A percentile compares a stretch with the other conserved stretches of the same genome.
phyloP scores from a whole-genome alignment of 2,113 vertebrate genomes.

The Perca flavescens region DNA sequence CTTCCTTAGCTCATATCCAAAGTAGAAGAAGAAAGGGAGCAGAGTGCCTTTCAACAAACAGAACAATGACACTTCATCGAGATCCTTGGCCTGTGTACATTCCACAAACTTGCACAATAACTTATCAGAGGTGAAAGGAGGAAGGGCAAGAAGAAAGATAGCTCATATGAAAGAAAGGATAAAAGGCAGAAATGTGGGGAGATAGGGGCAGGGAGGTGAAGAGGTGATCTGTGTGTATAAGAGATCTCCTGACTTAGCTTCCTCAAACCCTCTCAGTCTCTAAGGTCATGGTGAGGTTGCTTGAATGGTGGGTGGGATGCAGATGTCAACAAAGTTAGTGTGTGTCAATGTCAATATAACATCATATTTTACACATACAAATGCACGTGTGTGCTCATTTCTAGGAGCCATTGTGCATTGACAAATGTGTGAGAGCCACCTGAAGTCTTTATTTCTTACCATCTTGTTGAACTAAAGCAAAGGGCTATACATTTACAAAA shows the following conservation, averaged over 20 bases:
- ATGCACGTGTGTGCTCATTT: background rate
- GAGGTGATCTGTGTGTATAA: constrained; percentile 60
- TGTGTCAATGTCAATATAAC: constrained; percentile 6
- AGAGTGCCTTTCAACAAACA: constrained; percentile 66
- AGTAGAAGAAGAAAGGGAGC: constrained; percentile 62
- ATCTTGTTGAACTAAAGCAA: constrained; percentile 34
- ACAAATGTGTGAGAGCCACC: constrained; percentile 20
- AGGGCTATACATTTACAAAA: constrained; percentile 65
- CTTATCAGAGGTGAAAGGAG: constrained; percentile 74
- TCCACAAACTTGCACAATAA: constrained; percentile 79
- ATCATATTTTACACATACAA: constrained; percentile 1
- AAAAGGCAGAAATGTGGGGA: constrained; percentile 67
- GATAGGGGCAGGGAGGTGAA: constrained; percentile 71
- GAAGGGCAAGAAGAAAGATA: constrained; percentile 72
- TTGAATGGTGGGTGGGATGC: constrained; percentile 47
- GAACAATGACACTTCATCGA: constrained; percentile 73
- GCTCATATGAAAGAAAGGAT: constrained; percentile 69
- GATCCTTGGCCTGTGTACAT: constrained; percentile 76
- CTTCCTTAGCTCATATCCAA: constrained; percentile 62
- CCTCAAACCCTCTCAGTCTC: constrained; percentile 39
- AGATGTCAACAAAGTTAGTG: constrained; percentile 30
- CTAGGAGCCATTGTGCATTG: background rate
- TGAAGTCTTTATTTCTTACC: constrained; percentile 24
- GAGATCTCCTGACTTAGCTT: constrained; percentile 60
- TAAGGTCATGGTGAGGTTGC: constrained; percentile 64